Conservation (phyloP, 2,888 invertebrate genomes). For the Noctuana brunneofusca region DNA sequence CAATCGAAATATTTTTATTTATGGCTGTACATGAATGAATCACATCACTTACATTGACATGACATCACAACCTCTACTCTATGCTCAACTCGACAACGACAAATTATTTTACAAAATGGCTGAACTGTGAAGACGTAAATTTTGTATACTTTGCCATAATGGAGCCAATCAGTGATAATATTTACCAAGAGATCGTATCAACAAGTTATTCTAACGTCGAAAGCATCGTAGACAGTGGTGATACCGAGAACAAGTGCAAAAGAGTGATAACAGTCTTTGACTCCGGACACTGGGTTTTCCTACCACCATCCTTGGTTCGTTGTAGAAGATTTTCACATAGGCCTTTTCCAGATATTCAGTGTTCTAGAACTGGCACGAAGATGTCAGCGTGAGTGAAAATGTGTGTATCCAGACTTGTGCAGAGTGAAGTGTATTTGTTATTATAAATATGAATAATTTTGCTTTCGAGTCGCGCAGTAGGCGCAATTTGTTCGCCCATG, state of each 20-base stretch:
- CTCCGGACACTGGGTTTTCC: conserved; percentile 52
- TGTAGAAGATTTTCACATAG: conserved; percentile 54
- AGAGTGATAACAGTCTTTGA: conserved; percentile 45
- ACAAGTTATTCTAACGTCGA: conserved; percentile 54
- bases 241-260: conserved; percentile 48
- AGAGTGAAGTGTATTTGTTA: conserved; percentile 44
- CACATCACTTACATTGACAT: background rate
- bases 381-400: conserved; percentile 59
- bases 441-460: conserved; percentile 59
- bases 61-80: background rate
- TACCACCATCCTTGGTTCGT: conserved; percentile 52
- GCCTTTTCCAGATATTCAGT: conserved; percentile 60
- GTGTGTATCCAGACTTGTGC: conserved; percentile 55
- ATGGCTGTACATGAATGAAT: background rate
- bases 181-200: conserved; percentile 60
- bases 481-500: conserved; percentile 50
- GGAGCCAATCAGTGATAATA: conserved; percentile 67
- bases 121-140: conserved; percentile 78
- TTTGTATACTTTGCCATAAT: conserved; percentile 67
- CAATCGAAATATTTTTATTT: background rate
- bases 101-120: conserved; percentile 71
- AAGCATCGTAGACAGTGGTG: conserved; percentile 53
- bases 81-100: background rate
- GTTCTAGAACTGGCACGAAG: conserved; percentile 46
- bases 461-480: conserved; percentile 57